phyloP scores from a whole-genome alignment of 2,113 vertebrate species.

The Erinaceus europaeus region DNA sequence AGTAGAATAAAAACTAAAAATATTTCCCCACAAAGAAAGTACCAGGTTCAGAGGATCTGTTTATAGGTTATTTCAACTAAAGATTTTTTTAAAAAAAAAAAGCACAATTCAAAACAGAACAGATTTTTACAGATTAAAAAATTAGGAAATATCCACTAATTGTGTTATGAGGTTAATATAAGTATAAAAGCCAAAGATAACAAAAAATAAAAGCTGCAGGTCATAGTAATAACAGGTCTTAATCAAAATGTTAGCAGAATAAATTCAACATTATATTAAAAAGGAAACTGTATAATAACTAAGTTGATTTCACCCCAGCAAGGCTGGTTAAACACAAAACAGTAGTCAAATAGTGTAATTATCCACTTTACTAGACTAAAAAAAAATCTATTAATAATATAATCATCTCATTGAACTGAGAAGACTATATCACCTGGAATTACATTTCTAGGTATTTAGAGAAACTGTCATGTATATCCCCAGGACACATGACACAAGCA shows the following conservation, averaged over 20 bases:
- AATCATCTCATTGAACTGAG: background rate
- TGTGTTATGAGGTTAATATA: background rate
- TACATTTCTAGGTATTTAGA: constrained; percentile 10
- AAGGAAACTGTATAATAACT: background rate
- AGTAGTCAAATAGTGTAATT: constrained; percentile 14
- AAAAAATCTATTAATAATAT: constrained; percentile 19
- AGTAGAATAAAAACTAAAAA: too few relatives aligned
- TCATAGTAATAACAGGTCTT: background rate
- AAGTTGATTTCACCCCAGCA: background rate
- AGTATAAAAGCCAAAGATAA: background rate
- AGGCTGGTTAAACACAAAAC: background rate
- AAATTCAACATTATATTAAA: background rate
- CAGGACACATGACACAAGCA: background rate
- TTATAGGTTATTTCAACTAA: too few relatives aligned
- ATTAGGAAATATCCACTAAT: background rate
- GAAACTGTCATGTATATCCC: background rate
- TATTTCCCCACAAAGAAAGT: too few relatives aligned
- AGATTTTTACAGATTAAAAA: background rate
- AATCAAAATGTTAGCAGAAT: background rate
- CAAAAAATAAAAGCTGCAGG: background rate
- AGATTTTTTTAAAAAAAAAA: background rate
- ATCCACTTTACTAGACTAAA: background rate
- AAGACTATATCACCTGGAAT: background rate
- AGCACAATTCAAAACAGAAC: background rate
- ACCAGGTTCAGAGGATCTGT: too few relatives aligned